These are phyloP conservation scores for Helicoverpa zea DNA, from an alignment of 1,140 invertebrate species.

Conservation along the genomic window DNA sequence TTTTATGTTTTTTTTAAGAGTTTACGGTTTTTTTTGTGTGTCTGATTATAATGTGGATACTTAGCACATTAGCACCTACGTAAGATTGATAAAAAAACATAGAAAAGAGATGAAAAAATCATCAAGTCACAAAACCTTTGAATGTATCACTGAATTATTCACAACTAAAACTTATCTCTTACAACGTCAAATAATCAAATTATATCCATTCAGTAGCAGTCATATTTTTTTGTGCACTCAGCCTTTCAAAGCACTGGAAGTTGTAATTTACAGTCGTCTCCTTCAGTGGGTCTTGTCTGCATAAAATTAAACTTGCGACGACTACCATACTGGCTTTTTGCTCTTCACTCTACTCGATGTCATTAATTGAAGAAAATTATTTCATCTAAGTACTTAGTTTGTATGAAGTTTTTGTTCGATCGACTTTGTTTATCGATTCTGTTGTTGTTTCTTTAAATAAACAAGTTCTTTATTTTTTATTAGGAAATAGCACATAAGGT, in stretches of 20 bases:
- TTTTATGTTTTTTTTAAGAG: too few species aligned
- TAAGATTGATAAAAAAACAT: too few species aligned
- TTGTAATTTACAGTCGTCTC: constrained; percentile 6
- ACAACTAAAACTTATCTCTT: not conserved
- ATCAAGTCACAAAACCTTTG: too few species aligned
- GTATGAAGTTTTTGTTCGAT: not conserved
- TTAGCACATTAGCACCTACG: too few species aligned
- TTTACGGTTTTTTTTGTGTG: too few species aligned
- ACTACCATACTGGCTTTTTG: not conserved
- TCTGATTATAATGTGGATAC: too few species aligned
- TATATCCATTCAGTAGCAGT: not conserved
- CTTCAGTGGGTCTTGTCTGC: constrained; percentile 8
- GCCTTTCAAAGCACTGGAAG: constrained; percentile 18
- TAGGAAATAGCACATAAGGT: too few species aligned
- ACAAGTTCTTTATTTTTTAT: too few species aligned
- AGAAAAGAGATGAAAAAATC: too few species aligned
- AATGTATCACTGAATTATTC: not conserved
- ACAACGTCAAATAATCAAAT: not conserved
- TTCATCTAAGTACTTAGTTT: not conserved
- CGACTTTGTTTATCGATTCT: too few species aligned
- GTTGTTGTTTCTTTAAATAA: too few species aligned
- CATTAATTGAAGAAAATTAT: constrained; percentile 13
- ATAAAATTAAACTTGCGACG: constrained; percentile 35
- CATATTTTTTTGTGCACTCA: constrained; percentile 10
- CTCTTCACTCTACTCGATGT: not conserved